Percentiles rank a stretch among this genome's conserved stretches.
These are phyloP conservation scores for Thrips palmi DNA, from an alignment of 1,140 invertebrate species.

Conservation along the genomic window DNA sequence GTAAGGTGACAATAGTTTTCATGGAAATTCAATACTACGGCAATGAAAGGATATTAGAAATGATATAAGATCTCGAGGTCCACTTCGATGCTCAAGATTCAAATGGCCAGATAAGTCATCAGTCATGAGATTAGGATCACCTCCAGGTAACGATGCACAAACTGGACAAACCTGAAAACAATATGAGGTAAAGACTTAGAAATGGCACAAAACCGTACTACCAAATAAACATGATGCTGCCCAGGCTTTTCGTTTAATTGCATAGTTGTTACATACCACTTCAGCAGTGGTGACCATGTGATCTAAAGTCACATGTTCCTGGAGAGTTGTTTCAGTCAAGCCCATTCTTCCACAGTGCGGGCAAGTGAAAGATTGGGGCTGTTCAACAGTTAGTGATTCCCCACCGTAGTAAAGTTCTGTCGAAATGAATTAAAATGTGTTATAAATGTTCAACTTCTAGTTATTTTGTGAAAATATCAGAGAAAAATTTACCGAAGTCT, in stretches of 20 bases:
- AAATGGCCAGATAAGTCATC: slow-evolving; percentile 96
- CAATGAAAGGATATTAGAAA: slow-evolving; percentile 53
- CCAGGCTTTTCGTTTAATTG: neutral
- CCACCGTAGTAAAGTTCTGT: slow-evolving; percentile 89
- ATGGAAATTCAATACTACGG: slow-evolving; percentile 6
- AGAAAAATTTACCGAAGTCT: slow-evolving; percentile 72
- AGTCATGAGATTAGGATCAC: slow-evolving; percentile 92
- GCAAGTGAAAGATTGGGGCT: slow-evolving; percentile 90
- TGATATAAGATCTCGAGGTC: slow-evolving; percentile 68
- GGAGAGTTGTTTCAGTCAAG: slow-evolving; percentile 75
- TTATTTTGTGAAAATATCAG: no score
- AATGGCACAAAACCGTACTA: neutral
- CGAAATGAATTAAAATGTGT: slow-evolving; percentile 17
- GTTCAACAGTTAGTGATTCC: slow-evolving; percentile 67
- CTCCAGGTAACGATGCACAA: slow-evolving; percentile 85
- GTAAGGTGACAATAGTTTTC: no score
- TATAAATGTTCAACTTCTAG: no score
- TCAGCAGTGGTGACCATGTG: slow-evolving; percentile 71
- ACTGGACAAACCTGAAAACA: slow-evolving; percentile 70
- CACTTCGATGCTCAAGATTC: slow-evolving; percentile 79
- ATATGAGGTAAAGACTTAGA: neutral
- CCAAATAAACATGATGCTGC: neutral
- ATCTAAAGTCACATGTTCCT: slow-evolving; percentile 81
- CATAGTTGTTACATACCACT: slow-evolving; percentile 41
- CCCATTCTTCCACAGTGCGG: slow-evolving; percentile 93